phyloP scores from a whole-genome alignment of 1,140 invertebrate genomes.

The Amphibalanus amphitrite region DNA sequence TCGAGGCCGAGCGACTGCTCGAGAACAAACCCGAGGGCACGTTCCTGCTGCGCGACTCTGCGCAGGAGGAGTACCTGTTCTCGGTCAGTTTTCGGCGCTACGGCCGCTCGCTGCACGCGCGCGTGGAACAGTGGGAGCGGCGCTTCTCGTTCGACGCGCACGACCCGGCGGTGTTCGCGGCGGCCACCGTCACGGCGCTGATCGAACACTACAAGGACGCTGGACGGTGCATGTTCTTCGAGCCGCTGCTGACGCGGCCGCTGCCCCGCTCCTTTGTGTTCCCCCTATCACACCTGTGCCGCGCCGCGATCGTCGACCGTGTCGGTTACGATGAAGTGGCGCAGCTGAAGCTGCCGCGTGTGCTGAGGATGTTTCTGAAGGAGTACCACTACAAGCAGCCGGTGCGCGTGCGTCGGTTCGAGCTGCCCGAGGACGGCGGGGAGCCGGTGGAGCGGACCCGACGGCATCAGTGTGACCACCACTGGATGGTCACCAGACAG shows the following conservation, averaged over 20 bases:
- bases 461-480: too few species aligned
- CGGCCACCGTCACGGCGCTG: conserved; percentile 65
- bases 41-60: conserved; percentile 84
- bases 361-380: conserved; percentile 75
- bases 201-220: conserved; percentile 97
- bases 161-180: conserved; percentile 84
- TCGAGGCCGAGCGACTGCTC: conserved; percentile 81
- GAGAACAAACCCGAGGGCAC: conserved; percentile 91
- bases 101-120: conserved; percentile 78
- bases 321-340: conserved; percentile 56
- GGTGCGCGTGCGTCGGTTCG: conserved; percentile 67
- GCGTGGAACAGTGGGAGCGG: conserved; percentile 94
- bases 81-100: conserved; percentile 94
- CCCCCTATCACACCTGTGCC: conserved; percentile 72
- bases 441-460: background rate
- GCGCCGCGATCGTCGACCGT: conserved; percentile 65
- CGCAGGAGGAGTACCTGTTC: conserved; percentile 94
- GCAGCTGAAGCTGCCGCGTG: conserved; percentile 57
- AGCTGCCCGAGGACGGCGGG: conserved; percentile 23
- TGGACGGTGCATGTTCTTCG: conserved; percentile 94
- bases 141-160: conserved; percentile 92
- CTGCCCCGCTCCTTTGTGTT: conserved; percentile 73
- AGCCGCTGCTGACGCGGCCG: conserved; percentile 88
- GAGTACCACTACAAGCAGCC: conserved; percentile 95
- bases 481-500: too few species aligned